Evolutionary conservation across 2,888 invertebrate species (phyloP).

Genomic region (Orchesellides sinensis): DNA sequence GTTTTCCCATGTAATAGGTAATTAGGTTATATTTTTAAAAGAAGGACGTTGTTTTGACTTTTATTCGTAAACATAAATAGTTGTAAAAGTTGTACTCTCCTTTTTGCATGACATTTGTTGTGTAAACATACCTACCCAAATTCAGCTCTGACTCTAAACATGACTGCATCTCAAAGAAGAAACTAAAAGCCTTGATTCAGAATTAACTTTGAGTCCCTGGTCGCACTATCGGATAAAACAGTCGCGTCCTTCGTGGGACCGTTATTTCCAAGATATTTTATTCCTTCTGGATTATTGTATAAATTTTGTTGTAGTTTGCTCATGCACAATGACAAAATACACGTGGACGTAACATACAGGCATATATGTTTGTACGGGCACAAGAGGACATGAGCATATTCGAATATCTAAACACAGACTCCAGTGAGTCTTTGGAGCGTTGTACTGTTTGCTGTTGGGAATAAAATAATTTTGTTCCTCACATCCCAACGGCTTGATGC

Average conservation of each 20-base stretch:
- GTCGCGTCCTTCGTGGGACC: too few relatives aligned
- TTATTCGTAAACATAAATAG: slow-evolving; percentile 2
- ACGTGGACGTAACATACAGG: neutral
- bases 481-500: too few relatives aligned
- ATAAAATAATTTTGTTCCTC: slow-evolving; percentile 3
- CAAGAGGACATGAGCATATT: too few relatives aligned
- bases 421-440: neutral
- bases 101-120: too few relatives aligned
- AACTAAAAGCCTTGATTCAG: slow-evolving; percentile 9
- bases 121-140: too few relatives aligned
- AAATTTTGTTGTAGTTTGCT: too few relatives aligned
- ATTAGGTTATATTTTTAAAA: slow-evolving; percentile 1
- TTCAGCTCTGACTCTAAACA: neutral
- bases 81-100: neutral
- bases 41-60: neutral
- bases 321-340: too few relatives aligned
- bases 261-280: too few relatives aligned
- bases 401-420: neutral
- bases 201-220: slow-evolving; percentile 6
- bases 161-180: neutral
- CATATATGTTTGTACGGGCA: too few relatives aligned
- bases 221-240: neutral
- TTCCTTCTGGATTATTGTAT: too few relatives aligned
- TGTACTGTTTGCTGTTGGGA: slow-evolving; percentile 28
- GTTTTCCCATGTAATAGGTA: neutral